Percentiles rank a stretch among this genome's conserved stretches.
Evolutionary conservation across 1,140 invertebrate species (phyloP).

Genomic region (Campoletis sonorensis): DNA sequence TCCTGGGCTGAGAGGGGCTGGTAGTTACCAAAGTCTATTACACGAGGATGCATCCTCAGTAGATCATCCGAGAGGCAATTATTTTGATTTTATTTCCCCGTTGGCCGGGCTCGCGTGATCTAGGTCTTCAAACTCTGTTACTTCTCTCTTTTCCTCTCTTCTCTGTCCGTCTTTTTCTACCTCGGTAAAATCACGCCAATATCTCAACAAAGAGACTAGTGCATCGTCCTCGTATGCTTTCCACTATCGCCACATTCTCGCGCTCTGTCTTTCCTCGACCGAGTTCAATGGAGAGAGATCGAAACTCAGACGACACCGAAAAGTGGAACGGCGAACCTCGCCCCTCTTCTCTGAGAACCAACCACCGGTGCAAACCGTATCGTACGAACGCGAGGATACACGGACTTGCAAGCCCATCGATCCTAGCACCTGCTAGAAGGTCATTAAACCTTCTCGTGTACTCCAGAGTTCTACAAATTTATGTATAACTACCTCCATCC

Average conservation of each 20-base stretch:
- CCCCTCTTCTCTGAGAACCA: neutral
- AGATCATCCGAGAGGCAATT: conserved; percentile 26
- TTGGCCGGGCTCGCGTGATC: conserved; percentile 26
- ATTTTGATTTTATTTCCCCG: conserved; percentile 29
- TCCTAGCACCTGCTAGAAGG: conserved; percentile 58
- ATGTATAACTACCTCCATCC: neutral
- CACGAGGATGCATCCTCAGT: conserved; percentile 15
- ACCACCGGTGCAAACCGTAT: conserved; percentile 26
- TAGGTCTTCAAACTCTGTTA: neutral
- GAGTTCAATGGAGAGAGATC: neutral
- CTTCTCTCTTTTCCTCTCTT: neutral
- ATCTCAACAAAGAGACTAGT: neutral
- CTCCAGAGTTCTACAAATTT: conserved; percentile 47
- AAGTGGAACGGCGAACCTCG: conserved; percentile 17
- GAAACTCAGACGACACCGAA: conserved; percentile 58
- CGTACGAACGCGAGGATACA: conserved; percentile 4
- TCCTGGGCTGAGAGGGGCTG: neutral
- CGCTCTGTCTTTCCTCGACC: neutral
- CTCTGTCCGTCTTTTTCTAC: neutral
- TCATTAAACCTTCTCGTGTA: conserved; percentile 58
- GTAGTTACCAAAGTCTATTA: conserved; percentile 31
- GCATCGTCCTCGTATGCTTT: conserved; percentile 9
- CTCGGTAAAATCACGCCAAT: neutral
- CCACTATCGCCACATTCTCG: neutral
- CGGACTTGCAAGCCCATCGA: conserved; percentile 58